Evolutionary conservation across 1,140 invertebrate genomes (phyloP).

Genomic region (Hydropsyche tenuis): DNA sequence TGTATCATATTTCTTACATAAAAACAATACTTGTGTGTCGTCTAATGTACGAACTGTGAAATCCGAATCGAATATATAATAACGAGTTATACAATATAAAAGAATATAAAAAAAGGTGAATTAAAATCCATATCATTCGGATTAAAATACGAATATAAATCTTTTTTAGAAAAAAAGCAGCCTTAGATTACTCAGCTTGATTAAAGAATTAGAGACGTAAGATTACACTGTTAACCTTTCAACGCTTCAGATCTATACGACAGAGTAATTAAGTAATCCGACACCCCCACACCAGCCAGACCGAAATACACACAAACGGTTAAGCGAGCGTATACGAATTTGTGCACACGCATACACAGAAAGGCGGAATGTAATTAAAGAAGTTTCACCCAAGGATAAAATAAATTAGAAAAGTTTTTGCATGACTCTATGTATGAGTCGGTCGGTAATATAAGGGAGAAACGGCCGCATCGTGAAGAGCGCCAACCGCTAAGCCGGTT

Average conservation of each 20-base stretch:
- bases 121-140: too few relatives aligned
- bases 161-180: too few relatives aligned
- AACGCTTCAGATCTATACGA: conserved; percentile 35
- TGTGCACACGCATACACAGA: neutral
- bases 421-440: conserved; percentile 3
- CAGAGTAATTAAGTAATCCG: conserved; percentile 51
- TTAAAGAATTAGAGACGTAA: conserved; percentile 36
- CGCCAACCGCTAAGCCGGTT: neutral
- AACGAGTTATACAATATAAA: too few relatives aligned
- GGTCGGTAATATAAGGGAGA: neutral
- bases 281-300: conserved; percentile 39
- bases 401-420: conserved; percentile 40
- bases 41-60: too few relatives aligned
- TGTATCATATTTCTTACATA: too few relatives aligned
- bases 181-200: conserved; percentile 30
- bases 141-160: neutral
- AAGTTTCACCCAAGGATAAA: conserved; percentile 41
- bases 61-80: too few relatives aligned
- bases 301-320: too few relatives aligned
- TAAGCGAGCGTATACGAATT: too few relatives aligned
- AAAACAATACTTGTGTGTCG: too few relatives aligned
- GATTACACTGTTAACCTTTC: conserved; percentile 34
- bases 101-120: too few relatives aligned
- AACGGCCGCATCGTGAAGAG: neutral
- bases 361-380: conserved; percentile 49